These are phyloP conservation scores for Enoplosus armatus DNA, from an alignment of 2,797 vertebrate genomes.

Conservation along the genomic window DNA sequence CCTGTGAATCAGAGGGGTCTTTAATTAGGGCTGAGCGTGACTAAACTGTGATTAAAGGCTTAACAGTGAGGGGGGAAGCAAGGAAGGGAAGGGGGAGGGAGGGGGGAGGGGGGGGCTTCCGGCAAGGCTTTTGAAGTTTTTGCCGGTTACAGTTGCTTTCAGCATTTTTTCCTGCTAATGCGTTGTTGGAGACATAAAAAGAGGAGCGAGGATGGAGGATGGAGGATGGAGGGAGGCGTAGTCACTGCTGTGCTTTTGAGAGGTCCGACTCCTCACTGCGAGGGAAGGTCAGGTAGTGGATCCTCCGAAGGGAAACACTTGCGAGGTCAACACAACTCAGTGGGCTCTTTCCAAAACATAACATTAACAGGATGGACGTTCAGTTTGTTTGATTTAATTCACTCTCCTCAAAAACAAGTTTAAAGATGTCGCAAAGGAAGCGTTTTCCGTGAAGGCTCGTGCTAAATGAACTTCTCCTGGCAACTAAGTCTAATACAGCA, in stretches of 20 bases:
- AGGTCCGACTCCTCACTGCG: conserved; percentile 24
- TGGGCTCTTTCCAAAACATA: conserved; percentile 9
- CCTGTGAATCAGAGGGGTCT: conserved; percentile 82
- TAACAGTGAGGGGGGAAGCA: conserved; percentile 72
- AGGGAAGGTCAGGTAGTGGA: conserved; percentile 54
- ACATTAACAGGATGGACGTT: not conserved
- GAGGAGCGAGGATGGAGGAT: conserved; percentile 51
- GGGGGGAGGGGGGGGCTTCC: conserved; percentile 66
- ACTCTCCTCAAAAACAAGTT: not conserved
- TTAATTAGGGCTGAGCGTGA: conserved; percentile 89
- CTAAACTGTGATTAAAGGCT: conserved; percentile 90
- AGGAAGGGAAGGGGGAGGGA: conserved; percentile 30
- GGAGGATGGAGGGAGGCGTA: conserved; percentile 55
- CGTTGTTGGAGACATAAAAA: conserved; percentile 75
- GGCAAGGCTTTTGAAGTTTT: conserved; percentile 84
- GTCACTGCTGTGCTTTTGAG: conserved; percentile 57
- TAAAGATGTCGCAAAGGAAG: conserved; percentile 4
- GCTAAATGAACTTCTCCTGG: not conserved
- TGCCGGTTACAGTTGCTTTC: conserved; percentile 77
- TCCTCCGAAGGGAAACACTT: conserved; percentile 34
- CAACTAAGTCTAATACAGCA: too few species aligned
- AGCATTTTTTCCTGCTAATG: conserved; percentile 71
- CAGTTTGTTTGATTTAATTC: conserved; percentile 6
- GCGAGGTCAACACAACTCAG: conserved; percentile 17
- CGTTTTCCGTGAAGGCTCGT: not conserved